Base-by-base conservation (phyloP, 2,113 vertebrate genomes). In the Lipophrys pholis region DNA sequence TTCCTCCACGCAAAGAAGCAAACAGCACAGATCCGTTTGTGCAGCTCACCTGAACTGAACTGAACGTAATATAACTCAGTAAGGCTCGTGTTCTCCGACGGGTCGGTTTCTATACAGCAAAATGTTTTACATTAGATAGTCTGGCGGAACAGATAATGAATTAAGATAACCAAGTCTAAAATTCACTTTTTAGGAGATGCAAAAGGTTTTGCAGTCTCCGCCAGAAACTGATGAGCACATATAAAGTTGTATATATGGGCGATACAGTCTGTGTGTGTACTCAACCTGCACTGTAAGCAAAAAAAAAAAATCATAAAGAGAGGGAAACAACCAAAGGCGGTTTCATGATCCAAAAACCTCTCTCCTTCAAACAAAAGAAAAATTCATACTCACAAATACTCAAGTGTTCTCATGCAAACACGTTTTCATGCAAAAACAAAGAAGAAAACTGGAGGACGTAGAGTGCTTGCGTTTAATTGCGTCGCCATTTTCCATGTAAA, bases 1-100 rank as follows among this genome's bases (percentile, higher is more conserved):
- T 50, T 79, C 85, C 70, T 68, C 81, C 75, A 75, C 46, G 39
- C 57, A 46, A 36, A 60, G 21, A 30, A 30, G 4, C 21, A 30
- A 30, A 30, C 21, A 4, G 21, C 21, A 30, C 21, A 30, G 48
- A 21, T n/a, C 51, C 48, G 68, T 74, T 65, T 60, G 38, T 41
- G 21, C 7, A 56, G n/a, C 14, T 74, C 8, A 70, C 58, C 7
- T 59, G 49, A 72, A 72, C 14, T 65, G n/a, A 52, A 79, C 62
- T 11, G 21, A 30, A 30, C 21, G 21, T 41, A 58, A 77, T 2
- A 9, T 62, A 41, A 60, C 51, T 54, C 52, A 67, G 58, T 76
- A 17, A 62, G 11, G 43, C 0, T 21, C 30, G 21, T 4, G 21
- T 30, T 30, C 21, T 2, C 21, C 21, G 21, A 4, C 21, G 21